Evolutionary conservation across 2,797 vertebrate species (phyloP).

Genomic region (Crocidura indochinensis): DNA sequence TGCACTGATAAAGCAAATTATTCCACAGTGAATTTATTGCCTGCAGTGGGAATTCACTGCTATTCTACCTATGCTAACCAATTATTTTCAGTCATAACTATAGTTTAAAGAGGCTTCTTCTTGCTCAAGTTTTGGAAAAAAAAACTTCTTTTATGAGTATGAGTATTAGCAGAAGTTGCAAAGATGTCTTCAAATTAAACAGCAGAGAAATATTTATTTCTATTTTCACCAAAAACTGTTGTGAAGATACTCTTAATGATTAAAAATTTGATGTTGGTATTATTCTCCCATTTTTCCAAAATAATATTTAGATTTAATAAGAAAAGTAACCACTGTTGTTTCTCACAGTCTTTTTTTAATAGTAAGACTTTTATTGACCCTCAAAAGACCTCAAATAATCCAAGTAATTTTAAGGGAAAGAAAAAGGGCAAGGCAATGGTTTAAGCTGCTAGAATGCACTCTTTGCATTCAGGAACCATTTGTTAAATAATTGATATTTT

Average conservation of each 20-base stretch:
- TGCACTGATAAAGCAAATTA: slow-evolving; percentile 63
- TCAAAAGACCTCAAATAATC: not conserved
- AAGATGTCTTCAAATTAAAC: slow-evolving; percentile 62
- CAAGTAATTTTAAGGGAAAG: not conserved
- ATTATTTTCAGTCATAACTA: slow-evolving; percentile 40
- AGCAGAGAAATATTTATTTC: not conserved
- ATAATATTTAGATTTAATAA: not conserved
- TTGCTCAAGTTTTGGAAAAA: slow-evolving; percentile 60
- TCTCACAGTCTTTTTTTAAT: not conserved
- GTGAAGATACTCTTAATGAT: not conserved
- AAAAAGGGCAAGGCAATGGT: not conserved
- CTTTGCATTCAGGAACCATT: no score
- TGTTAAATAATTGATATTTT: no score
- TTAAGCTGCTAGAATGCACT: no score
- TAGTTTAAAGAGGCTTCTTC: slow-evolving; percentile 65
- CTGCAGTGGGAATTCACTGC: slow-evolving; percentile 51
- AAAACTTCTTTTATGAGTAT: slow-evolving; percentile 22
- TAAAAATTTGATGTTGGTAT: not conserved
- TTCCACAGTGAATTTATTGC: slow-evolving; percentile 51
- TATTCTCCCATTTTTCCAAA: not conserved
- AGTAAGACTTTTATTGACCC: not conserved
- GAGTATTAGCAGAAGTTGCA: slow-evolving; percentile 40
- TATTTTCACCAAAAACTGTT: not conserved
- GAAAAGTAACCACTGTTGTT: not conserved
- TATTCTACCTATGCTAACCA: slow-evolving; percentile 57